phyloP scores from a whole-genome alignment of 2,113 vertebrate species.

The Mellivora capensis region DNA sequence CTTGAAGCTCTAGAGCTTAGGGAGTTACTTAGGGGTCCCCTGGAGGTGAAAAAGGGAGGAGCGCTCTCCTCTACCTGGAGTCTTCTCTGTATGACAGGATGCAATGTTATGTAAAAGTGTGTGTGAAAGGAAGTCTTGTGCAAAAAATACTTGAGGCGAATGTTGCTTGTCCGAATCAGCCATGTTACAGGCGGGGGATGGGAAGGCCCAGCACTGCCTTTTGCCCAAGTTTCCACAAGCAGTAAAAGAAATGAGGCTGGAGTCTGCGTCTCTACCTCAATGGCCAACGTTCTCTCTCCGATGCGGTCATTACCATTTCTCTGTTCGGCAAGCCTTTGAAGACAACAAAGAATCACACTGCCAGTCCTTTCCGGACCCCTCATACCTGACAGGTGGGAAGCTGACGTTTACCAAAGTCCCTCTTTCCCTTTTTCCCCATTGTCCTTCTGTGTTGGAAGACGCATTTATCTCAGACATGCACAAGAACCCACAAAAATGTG shows the following conservation, averaged over 20 bases:
- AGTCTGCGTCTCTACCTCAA: rapidly evolving
- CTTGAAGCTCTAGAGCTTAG: neutral
- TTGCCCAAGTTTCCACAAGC: neutral
- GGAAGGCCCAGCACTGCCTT: neutral
- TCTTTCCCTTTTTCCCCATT: neutral
- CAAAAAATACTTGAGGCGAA: neutral
- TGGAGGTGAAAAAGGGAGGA: neutral
- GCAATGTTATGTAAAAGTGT: neutral
- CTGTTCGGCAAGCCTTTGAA: rapidly evolving
- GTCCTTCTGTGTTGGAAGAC: neutral
- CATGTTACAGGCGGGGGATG: neutral
- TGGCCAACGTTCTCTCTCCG: rapidly evolving
- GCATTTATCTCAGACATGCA: neutral
- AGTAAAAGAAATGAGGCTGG: neutral
- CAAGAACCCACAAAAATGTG: neutral
- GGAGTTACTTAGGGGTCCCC: neutral
- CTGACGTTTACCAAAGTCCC: neutral
- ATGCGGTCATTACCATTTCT: rapidly evolving
- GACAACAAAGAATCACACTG: rapidly evolving
- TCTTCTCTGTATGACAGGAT: neutral
- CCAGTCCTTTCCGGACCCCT: too few species aligned
- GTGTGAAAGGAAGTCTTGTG: neutral
- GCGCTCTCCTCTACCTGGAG: neutral
- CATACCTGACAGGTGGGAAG: neutral
- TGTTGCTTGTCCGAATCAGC: neutral